Evolutionary conservation across 2,888 invertebrate genomes (phyloP).

Genomic region (Acanthococcus lagerstroemiae): DNA sequence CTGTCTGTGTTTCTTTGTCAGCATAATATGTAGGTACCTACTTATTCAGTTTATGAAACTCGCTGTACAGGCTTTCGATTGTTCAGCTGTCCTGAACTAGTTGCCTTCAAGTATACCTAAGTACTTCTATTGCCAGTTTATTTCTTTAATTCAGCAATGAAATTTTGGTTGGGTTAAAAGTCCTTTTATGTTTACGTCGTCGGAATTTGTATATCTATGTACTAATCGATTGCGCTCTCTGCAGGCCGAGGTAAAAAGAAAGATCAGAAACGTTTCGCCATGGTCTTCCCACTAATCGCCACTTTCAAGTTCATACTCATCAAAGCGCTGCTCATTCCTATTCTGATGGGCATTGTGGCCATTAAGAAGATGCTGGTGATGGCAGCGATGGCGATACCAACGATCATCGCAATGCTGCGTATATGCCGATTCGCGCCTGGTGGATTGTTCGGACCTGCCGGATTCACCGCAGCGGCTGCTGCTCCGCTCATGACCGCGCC

Average conservation of each 20-base stretch:
- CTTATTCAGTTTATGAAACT: too few species aligned
- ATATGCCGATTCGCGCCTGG: constrained; percentile 29
- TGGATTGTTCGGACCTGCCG: constrained; percentile 18
- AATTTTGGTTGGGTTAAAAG: too few species aligned
- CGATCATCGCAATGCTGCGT: constrained; percentile 45
- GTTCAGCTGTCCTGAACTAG: too few species aligned
- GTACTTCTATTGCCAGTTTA: too few species aligned
- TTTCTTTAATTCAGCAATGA: too few species aligned
- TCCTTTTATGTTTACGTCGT: too few species aligned
- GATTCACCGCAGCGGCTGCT: constrained; percentile 21
- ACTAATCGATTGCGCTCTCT: background rate
- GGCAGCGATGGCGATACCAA: constrained; percentile 52
- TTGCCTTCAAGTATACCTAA: too few species aligned
- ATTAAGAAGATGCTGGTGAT: constrained; percentile 56
- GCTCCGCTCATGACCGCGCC: constrained; percentile 21
- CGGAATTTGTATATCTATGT: too few species aligned
- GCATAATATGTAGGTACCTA: too few species aligned
- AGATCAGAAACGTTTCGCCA: constrained; percentile 34
- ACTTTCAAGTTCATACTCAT: constrained; percentile 35
- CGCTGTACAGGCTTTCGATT: too few species aligned
- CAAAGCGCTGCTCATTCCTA: constrained; percentile 52
- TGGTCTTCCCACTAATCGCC: constrained; percentile 35
- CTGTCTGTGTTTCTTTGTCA: too few species aligned
- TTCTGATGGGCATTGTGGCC: constrained; percentile 52
- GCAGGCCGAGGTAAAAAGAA: constrained; percentile 31